Evolutionary conservation across 1,140 invertebrate genomes (phyloP).

Genomic region (Lordiphosa clarofinis): DNA sequence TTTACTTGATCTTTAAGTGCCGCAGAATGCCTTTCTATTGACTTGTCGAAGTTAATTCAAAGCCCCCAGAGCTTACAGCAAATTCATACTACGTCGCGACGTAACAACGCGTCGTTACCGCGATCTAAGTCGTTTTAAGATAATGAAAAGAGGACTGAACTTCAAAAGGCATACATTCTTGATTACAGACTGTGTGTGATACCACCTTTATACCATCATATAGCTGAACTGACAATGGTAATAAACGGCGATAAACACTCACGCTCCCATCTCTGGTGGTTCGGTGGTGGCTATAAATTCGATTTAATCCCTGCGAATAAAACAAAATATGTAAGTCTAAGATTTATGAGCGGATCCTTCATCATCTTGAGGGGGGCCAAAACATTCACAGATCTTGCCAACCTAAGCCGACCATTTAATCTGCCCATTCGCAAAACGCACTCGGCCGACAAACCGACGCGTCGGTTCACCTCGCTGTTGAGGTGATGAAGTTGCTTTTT

Average conservation of each 20-base stretch:
- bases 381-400: constrained; percentile 6
- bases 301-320: not conserved
- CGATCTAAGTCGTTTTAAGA: too few relatives aligned
- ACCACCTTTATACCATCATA: too few relatives aligned
- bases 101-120: too few relatives aligned
- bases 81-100: too few relatives aligned
- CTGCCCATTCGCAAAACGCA: constrained; percentile 7
- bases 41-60: too few relatives aligned
- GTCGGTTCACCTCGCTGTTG: not conserved
- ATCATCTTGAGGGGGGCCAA: constrained; percentile 2
- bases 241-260: not conserved
- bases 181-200: too few relatives aligned
- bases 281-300: constrained; percentile 1
- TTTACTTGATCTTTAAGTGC: too few relatives aligned
- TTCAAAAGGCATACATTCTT: too few relatives aligned
- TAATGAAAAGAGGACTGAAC: too few relatives aligned
- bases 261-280: constrained; percentile 1
- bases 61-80: too few relatives aligned
- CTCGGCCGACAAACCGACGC: not conserved
- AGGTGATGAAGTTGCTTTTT: constrained; percentile 13
- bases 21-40: too few relatives aligned
- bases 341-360: constrained; percentile 9
- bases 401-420: not conserved
- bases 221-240: too few relatives aligned
- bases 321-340: constrained; percentile 6